Conservation (phyloP, 2,888 invertebrate species). For the Hedya salicella region DNA sequence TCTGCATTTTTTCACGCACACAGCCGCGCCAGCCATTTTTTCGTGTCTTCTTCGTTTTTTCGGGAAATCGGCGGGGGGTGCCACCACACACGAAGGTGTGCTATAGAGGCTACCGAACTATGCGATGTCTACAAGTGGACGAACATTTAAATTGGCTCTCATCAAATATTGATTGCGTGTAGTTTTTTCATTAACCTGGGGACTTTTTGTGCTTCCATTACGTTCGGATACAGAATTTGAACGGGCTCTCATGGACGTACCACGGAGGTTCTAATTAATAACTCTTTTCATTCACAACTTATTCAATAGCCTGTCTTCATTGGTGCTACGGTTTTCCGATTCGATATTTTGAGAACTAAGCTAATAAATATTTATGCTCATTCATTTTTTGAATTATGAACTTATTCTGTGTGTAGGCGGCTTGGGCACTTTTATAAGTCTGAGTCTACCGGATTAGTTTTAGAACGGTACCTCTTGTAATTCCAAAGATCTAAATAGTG, state of each 20-base stretch:
- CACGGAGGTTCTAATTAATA: constrained; percentile 25
- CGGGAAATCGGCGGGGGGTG: constrained; percentile 72
- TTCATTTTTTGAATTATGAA: not conserved
- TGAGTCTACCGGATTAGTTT: no score
- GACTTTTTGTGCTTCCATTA: constrained; percentile 69
- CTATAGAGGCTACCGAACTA: constrained; percentile 71
- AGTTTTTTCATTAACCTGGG: constrained; percentile 82
- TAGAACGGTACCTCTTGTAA: no score
- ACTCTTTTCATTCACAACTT: constrained; percentile 26
- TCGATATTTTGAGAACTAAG: not conserved
- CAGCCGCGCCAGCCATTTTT: constrained; percentile 75
- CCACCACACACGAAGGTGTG: constrained; percentile 63
- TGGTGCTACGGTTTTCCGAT: constrained; percentile 1
- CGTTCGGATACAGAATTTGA: constrained; percentile 60
- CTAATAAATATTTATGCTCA: not conserved
- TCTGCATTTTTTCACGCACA: constrained; percentile 83
- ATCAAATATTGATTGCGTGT: constrained; percentile 84
- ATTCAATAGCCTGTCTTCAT: constrained; percentile 24
- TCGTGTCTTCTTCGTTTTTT: constrained; percentile 80
- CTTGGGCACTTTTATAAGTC: no score
- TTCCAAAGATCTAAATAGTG: no score
- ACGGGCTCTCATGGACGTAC: constrained; percentile 48
- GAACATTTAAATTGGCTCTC: constrained; percentile 85
- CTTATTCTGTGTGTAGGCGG: no score
- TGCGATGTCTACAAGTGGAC: constrained; percentile 84